Base-by-base conservation (phyloP, 2,113 vertebrate species). In the Elaphurus davidianus region DNA sequence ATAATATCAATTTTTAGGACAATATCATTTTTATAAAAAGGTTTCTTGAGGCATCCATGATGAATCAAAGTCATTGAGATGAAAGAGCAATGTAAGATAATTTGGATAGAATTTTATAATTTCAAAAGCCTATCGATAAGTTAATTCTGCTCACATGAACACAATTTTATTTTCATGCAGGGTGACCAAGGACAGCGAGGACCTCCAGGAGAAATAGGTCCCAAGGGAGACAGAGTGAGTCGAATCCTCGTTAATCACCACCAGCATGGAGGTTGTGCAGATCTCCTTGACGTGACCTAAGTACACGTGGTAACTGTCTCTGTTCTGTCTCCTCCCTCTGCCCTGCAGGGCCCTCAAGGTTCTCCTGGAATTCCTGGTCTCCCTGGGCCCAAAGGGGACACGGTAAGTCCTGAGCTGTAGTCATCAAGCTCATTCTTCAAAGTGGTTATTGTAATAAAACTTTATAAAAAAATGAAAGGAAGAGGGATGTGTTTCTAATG, bases 181-280 rank as follows among this genome's bases (percentile, higher is more conserved):
- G 99, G 99, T 5, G 99, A 99, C 96, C 99, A 96, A 98, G 99
- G 99, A 27, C 99, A 99, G 96, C 99, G 99, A 98, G 99, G 99
- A 9, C 96, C 98, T 84, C 98, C 99, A 97, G 99, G 99, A 92
- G 99, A 99, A 98, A 7, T 64, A 47, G 99, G 99, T 59, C 99
- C 99, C 0, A 99, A 99, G 98, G 99, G 99, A 71, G 99, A 99
- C 84, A 98, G 85, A 97, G 99, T 99, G 67, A 99, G 99, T 98
- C 14, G 52, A 52, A 59, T 8, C 52, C 5, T 4, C 79, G 74
- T 94, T 71, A 0, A 17, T 67, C 2, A 0, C 59, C 5, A 6
- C 3, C 52, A 82, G 5, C 7, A 57, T 16, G 3, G 3, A 23
- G 27, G 33, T 50, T 59, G 14, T 52, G 21, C 3, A 30, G 28